Conservation (phyloP, 2,797 vertebrate species). For the Apogon hyalosoma region DNA sequence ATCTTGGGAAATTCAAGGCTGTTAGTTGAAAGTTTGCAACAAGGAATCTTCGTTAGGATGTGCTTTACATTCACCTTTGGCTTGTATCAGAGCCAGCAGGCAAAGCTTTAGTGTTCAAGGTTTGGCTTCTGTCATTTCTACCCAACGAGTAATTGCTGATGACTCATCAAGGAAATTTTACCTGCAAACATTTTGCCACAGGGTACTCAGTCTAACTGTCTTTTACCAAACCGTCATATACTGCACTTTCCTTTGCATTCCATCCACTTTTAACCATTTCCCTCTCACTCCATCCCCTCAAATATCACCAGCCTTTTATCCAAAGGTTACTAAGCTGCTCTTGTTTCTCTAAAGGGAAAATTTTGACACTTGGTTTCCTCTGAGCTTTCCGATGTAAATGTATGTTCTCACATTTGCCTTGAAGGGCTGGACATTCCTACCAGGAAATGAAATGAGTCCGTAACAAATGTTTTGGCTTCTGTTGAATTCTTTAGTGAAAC, state of each 20-base stretch:
- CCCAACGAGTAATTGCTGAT: not conserved
- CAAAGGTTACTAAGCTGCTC: constrained; percentile 47
- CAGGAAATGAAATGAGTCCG: constrained; percentile 79
- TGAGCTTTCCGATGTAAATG: constrained; percentile 68
- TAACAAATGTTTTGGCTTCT: constrained; percentile 85
- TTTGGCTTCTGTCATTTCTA: constrained; percentile 27
- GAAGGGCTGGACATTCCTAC: constrained; percentile 65
- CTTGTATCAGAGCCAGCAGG: constrained; percentile 17
- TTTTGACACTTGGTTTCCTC: constrained; percentile 66
- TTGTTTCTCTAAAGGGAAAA: constrained; percentile 62
- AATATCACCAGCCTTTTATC: constrained; percentile 1
- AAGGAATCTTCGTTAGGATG: constrained; percentile 22
- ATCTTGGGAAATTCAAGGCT: constrained; percentile 38
- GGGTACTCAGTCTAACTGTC: not conserved
- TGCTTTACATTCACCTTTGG: constrained; percentile 29
- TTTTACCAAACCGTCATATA: constrained; percentile 5
- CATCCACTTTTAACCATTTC: constrained; percentile 31
- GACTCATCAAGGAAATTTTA: constrained; percentile 27
- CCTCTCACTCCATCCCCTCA: constrained; percentile 5
- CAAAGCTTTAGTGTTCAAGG: constrained; percentile 3
- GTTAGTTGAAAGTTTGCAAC: constrained; percentile 15
- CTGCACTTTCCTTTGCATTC: constrained; percentile 36
- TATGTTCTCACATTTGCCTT: constrained; percentile 76
- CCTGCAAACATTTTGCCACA: constrained; percentile 10
- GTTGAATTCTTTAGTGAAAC: constrained; percentile 70